Evolutionary conservation across 2,888 invertebrate genomes (phyloP).

Genomic region (Leuctra nigra): DNA sequence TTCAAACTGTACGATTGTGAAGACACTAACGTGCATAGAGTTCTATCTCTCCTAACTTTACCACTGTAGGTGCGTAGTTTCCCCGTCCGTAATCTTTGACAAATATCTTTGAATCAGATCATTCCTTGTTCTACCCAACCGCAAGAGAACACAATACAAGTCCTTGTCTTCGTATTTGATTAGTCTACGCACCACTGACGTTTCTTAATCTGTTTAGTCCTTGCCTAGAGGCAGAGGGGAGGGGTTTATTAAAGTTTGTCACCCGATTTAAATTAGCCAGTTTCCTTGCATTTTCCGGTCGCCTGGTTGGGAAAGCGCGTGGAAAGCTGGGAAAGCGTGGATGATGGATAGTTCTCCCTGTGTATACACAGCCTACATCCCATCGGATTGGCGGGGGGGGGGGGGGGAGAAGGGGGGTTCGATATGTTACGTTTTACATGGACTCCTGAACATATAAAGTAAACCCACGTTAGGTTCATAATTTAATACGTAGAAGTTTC

Average conservation of each 20-base stretch:
- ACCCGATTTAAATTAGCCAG: conserved; percentile 9
- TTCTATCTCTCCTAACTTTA: no score
- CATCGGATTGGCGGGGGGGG: background rate
- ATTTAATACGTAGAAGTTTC: no score
- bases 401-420: background rate
- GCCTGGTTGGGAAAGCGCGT: background rate
- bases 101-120: no score
- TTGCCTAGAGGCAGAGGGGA: background rate
- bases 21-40: no score
- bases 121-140: no score
- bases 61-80: no score
- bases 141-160: no score
- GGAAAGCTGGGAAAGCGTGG: background rate
- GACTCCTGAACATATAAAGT: background rate
- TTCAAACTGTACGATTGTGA: no score
- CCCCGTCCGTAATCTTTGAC: no score
- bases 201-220: background rate
- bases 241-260: background rate
- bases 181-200: background rate
- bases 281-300: conserved; percentile 7
- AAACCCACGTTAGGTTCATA: no score
- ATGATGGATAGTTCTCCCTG: conserved; percentile 5
- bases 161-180: no score
- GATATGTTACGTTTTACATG: conserved; percentile 2
- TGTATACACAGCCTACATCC: conserved; percentile 3